phyloP scores from a whole-genome alignment of 2,797 vertebrate genomes.

The Gastrophryne carolinensis region DNA sequence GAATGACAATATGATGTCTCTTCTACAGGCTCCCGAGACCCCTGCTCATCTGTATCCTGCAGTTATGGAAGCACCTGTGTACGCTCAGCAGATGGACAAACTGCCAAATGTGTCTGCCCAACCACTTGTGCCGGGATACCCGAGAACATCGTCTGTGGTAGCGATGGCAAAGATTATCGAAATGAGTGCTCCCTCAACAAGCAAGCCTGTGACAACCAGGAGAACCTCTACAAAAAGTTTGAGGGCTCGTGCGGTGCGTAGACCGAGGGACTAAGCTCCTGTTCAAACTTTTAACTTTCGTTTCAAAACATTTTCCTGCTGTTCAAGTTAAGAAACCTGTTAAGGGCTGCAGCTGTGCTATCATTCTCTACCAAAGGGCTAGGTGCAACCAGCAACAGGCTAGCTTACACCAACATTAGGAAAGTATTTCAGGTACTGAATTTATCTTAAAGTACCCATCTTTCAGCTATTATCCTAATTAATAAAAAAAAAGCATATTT shows the following conservation, averaged over 20 bases:
- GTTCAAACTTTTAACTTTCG: too few relatives aligned
- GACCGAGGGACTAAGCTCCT: neutral
- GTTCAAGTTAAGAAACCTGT: too few relatives aligned
- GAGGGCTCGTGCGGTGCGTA: constrained; percentile 85
- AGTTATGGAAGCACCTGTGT: constrained; percentile 91
- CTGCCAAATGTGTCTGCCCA: constrained; percentile 87
- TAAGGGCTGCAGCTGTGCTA: too few relatives aligned
- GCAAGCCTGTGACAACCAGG: constrained; percentile 84
- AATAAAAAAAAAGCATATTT: too few relatives aligned
- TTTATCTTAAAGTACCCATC: too few relatives aligned
- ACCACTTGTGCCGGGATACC: constrained; percentile 70
- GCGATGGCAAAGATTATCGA: constrained; percentile 85
- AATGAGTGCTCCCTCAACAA: constrained; percentile 85
- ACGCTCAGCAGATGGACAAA: constrained; percentile 80
- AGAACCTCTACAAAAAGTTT: constrained; percentile 83
- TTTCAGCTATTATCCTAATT: too few relatives aligned
- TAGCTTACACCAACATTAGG: too few relatives aligned
- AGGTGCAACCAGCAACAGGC: too few relatives aligned
- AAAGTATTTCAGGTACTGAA: too few relatives aligned
- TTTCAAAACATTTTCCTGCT: too few relatives aligned
- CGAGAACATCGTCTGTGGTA: constrained; percentile 81
- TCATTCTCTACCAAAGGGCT: too few relatives aligned
- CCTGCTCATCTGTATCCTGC: constrained; percentile 84
- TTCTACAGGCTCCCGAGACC: constrained; percentile 85
- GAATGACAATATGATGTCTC: neutral